phyloP scores from a whole-genome alignment of 2,113 vertebrate genomes.

The Tupaia chinensis region DNA sequence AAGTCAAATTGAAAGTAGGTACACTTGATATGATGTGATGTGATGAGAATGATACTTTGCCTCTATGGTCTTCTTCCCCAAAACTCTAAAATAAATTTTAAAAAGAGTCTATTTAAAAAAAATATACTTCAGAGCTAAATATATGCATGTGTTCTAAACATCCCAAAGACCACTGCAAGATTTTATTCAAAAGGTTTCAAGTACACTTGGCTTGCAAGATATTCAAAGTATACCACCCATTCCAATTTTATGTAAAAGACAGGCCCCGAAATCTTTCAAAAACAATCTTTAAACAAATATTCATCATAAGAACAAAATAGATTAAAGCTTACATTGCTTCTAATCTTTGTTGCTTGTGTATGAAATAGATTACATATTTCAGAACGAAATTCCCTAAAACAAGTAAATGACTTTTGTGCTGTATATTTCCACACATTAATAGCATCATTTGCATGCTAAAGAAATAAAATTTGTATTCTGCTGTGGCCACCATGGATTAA shows the following conservation, averaged over 20 bases:
- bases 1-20: neutral
- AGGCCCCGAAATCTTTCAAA: neutral
- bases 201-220: neutral
- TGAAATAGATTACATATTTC: slow-evolving; percentile 63
- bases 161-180: neutral
- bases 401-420: slow-evolving; percentile 69
- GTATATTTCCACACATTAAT: slow-evolving; percentile 83
- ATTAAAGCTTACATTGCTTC: slow-evolving; percentile 66
- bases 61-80: neutral
- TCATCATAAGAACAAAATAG: slow-evolving; percentile 58
- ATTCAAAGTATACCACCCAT: neutral
- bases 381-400: slow-evolving; percentile 72
- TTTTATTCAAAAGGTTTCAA: neutral
- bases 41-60: neutral
- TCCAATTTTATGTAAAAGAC: slow-evolving; percentile 5
- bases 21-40: neutral
- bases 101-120: neutral
- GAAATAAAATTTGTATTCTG: slow-evolving; percentile 85
- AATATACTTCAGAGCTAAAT: neutral
- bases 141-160: neutral
- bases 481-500: slow-evolving; percentile 86
- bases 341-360: slow-evolving; percentile 35
- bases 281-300: slow-evolving; percentile 55
- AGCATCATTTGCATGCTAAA: slow-evolving; percentile 84
- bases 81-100: neutral